Conservation (phyloP, 1,140 invertebrate species). For the Cydia strobilella region DNA sequence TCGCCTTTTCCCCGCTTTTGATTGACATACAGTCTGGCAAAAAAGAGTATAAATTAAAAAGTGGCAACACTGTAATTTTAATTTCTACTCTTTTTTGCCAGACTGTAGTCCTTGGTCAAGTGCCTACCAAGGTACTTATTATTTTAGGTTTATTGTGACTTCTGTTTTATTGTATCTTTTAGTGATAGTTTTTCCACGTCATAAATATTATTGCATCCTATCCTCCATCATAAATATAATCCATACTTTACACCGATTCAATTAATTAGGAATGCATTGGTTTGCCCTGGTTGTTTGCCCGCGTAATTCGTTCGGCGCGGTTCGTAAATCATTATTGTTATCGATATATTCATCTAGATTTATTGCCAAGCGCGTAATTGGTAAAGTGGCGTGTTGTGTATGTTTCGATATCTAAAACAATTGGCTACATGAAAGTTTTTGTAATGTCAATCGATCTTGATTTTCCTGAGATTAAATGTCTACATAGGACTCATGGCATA, state of each 20-base stretch:
- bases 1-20: too few species aligned
- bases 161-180: not conserved
- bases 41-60: too few species aligned
- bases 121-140: too few species aligned
- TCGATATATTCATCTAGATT: conserved; percentile 59
- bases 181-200: not conserved
- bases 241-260: conserved; percentile 45
- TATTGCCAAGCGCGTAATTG: conserved; percentile 45
- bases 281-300: conserved; percentile 39
- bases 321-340: conserved; percentile 44
- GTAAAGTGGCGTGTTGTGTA: conserved; percentile 31
- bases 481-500: too few species aligned
- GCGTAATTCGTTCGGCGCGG: conserved; percentile 38
- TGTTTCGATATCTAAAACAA: not conserved
- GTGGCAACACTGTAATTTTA: too few species aligned
- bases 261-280: conserved; percentile 50
- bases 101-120: too few species aligned
- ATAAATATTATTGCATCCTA: not conserved
- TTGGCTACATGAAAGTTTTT: too few species aligned
- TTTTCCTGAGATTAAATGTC: too few species aligned
- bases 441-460: too few species aligned
- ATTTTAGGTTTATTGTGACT: not conserved
- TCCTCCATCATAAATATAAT: too few species aligned
- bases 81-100: too few species aligned
- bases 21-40: too few species aligned